These are phyloP conservation scores for Phaonia tiefii DNA, from an alignment of 2,888 invertebrate species.

Conservation along the genomic window DNA sequence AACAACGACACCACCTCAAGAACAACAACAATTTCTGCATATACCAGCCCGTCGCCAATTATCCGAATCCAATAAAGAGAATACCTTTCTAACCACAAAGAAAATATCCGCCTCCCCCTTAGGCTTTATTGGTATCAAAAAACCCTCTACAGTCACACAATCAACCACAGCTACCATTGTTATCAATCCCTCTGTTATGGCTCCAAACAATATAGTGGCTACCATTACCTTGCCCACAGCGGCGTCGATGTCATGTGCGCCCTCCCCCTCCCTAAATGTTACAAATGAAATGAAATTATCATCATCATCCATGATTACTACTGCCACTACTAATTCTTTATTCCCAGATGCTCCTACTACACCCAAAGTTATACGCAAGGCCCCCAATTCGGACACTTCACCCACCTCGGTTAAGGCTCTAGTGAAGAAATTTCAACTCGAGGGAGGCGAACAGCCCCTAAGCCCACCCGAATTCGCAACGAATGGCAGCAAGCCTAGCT, in stretches of 20 bases:
- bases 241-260: slow-evolving; percentile 16
- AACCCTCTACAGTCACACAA: slow-evolving; percentile 62
- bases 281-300: slow-evolving; percentile 54
- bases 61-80: slow-evolving; percentile 78
- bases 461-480: slow-evolving; percentile 65
- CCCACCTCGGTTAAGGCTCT: slow-evolving; percentile 80
- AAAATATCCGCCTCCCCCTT: slow-evolving; percentile 68
- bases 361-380: slow-evolving; percentile 85
- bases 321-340: slow-evolving; percentile 75
- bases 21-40: slow-evolving; percentile 62
- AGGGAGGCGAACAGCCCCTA: slow-evolving; percentile 69
- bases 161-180: slow-evolving; percentile 72
- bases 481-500: slow-evolving; percentile 60
- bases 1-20: slow-evolving; percentile 42
- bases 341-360: slow-evolving; percentile 85
- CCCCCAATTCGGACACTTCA: slow-evolving; percentile 82
- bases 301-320: slow-evolving; percentile 27
- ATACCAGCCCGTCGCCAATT: slow-evolving; percentile 73
- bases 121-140: slow-evolving; percentile 65
- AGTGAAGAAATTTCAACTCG: slow-evolving; percentile 80
- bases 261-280: slow-evolving; percentile 21
- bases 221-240: slow-evolving; percentile 62
- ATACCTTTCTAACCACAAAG: slow-evolving; percentile 77
- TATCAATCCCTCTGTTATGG: slow-evolving; percentile 65
- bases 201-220: slow-evolving; percentile 69